phyloP scores from a whole-genome alignment of 2,888 invertebrate genomes.

The Lagria hirta region DNA sequence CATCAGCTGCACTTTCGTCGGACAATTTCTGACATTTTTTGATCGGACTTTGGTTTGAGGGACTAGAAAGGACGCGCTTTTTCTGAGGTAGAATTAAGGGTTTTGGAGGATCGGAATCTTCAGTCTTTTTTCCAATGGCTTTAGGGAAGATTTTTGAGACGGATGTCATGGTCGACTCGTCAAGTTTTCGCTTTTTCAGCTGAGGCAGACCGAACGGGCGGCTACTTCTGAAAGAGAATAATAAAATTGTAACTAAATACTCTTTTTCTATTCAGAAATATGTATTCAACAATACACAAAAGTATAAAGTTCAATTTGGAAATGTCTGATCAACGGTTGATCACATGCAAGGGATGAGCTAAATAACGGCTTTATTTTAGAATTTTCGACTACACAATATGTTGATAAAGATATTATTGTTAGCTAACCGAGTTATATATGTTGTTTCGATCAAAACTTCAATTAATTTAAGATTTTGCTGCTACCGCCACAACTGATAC shows the following conservation, averaged over 20 bases:
- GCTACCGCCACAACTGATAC: too few relatives aligned
- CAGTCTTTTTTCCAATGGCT: slow-evolving; percentile 51
- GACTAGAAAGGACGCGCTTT: slow-evolving; percentile 56
- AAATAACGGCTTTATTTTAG: too few relatives aligned
- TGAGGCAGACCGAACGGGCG: slow-evolving; percentile 57
- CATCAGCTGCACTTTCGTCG: slow-evolving; percentile 64
- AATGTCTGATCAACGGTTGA: too few relatives aligned
- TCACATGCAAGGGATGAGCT: too few relatives aligned
- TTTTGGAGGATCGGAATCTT: slow-evolving; percentile 48
- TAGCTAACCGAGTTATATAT: too few relatives aligned
- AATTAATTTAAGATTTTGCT: too few relatives aligned
- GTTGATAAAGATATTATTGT: too few relatives aligned
- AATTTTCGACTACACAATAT: too few relatives aligned
- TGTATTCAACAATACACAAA: too few relatives aligned
- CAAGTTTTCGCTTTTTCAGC: slow-evolving; percentile 71
- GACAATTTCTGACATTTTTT: slow-evolving; percentile 55
- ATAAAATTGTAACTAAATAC: too few relatives aligned
- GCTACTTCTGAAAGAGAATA: slow-evolving; percentile 52
- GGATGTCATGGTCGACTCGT: slow-evolving; percentile 51
- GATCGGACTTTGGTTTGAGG: slow-evolving; percentile 42
- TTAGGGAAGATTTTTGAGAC: slow-evolving; percentile 43
- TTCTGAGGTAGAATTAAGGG: slow-evolving; percentile 61
- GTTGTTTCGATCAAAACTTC: too few relatives aligned
- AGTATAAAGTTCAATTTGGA: too few relatives aligned
- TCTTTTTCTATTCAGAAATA: slow-evolving; percentile 5